phyloP scores from a whole-genome alignment of 2,113 vertebrate genomes.

The Tinamus guttatus region DNA sequence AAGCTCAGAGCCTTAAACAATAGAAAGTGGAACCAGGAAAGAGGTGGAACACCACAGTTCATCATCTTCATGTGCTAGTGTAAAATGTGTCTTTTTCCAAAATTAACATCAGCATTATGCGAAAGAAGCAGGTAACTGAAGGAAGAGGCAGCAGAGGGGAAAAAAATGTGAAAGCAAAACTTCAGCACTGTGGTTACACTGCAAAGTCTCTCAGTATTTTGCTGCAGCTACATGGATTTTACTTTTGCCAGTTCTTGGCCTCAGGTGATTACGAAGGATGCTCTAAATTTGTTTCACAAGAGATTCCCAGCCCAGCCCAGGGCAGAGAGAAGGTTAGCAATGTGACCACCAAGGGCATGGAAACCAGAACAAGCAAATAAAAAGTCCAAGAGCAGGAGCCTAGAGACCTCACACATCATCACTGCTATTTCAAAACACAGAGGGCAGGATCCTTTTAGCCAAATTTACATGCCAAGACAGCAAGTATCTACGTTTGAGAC shows the following conservation, averaged over 20 bases:
- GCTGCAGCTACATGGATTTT: neutral
- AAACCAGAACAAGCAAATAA: neutral
- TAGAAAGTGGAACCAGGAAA: neutral
- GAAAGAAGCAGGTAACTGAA: neutral
- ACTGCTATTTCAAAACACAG: neutral
- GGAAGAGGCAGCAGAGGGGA: neutral
- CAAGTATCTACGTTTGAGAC: neutral
- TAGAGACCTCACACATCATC: neutral
- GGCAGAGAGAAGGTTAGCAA: neutral
- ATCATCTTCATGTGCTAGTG: neutral
- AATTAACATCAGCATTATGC: conserved; percentile 6
- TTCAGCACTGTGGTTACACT: neutral
- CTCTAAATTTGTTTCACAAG: neutral
- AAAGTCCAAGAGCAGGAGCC: neutral
- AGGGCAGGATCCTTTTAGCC: neutral
- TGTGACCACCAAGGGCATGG: neutral
- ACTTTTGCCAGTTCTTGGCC: neutral
- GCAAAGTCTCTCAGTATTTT: neutral
- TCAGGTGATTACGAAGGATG: neutral
- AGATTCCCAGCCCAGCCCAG: neutral
- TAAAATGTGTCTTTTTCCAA: neutral
- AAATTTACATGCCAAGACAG: neutral
- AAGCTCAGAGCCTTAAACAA: neutral
- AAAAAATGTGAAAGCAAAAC: neutral
- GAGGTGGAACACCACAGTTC: neutral